Base-by-base conservation (phyloP, 1,140 invertebrate genomes). In the Drosophila watanabei region DNA sequence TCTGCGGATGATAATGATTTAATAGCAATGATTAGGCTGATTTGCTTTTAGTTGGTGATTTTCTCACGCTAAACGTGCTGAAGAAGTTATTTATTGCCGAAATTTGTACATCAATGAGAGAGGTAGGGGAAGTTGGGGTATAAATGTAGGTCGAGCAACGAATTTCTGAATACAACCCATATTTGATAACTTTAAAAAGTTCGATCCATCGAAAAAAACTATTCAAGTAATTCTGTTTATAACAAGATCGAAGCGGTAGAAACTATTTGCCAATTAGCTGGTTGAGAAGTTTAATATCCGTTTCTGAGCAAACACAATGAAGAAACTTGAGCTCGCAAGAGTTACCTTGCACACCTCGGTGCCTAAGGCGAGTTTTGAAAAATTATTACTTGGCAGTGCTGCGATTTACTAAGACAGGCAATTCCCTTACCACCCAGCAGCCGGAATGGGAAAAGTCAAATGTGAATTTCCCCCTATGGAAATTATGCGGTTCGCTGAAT, bases 401-500 rank as follows among this genome's bases (percentile, higher is more conserved):
- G 30, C 52, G 58, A 51, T 59, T 46, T 39, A 63, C 48, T 62
- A 32, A 39, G 43, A 69, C 75, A 35, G 76, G 65, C 66, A 79
- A 79, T 65, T 80, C 52, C 49, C 51, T 20, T 41, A 9, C 32
- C 39, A n/a, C 45, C 37, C 59, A 20, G 5, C 49, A 39, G 33
- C 8, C 35, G 45, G n/a, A 56, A 56, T 18, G 51, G 33, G 13
- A 56, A 65, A 43, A 63, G 32, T 72, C 57, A 49, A 52, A 65
- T 71, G 54, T 52, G 51, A 70, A 82, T 75, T 75, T 68, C 41
- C 45, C 33, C 60, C 70, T 81, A 80, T 78, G 62, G 79, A 54
- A 58, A 84, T 79, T 89, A 79, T 73, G 13, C 85, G 88, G 85
- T 57, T 88, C 84, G 78, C 78, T 88, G 85, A 75, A 75, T 89